Percentiles rank a stretch among this genome's conserved stretches.
Evolutionary conservation across 2,888 invertebrate species (phyloP).

Genomic region (Trypoxylon attenuatum): DNA sequence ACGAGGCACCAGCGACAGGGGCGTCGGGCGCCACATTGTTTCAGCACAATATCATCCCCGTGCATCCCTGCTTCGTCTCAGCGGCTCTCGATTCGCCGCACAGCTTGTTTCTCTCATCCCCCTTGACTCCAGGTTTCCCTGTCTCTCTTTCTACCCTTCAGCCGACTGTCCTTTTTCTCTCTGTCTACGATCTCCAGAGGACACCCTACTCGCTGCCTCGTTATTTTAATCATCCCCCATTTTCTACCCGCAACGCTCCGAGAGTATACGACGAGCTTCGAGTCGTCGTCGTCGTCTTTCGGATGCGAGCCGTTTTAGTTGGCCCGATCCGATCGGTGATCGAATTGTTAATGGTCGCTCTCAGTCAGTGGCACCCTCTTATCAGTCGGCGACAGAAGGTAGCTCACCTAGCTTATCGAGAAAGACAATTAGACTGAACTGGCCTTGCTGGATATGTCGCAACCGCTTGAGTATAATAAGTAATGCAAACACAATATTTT

Average conservation of each 20-base stretch:
- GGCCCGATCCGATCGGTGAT: conserved; percentile 59
- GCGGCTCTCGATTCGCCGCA: conserved; percentile 28
- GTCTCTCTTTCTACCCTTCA: conserved; percentile 28
- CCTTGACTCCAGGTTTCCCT: conserved; percentile 17
- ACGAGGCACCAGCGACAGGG: conserved; percentile 57
- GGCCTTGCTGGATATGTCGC: too few species aligned
- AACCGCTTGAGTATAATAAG: too few species aligned
- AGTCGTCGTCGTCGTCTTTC: conserved; percentile 16
- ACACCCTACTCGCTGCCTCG: conserved; percentile 66
- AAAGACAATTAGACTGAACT: conserved; percentile 39
- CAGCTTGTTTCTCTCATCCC: not conserved
- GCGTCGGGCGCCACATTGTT: conserved; percentile 69
- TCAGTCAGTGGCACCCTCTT: conserved; percentile 59
- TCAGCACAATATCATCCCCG: conserved; percentile 64
- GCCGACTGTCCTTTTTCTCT: conserved; percentile 22
- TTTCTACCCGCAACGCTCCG: conserved; percentile 66
- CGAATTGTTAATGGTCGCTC: conserved; percentile 63
- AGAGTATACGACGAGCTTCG: conserved; percentile 15
- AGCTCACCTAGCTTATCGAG: conserved; percentile 29
- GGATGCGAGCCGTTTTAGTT: conserved; percentile 37
- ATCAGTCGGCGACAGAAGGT: conserved; percentile 34
- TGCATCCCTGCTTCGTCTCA: conserved; percentile 30
- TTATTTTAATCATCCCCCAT: conserved; percentile 72
- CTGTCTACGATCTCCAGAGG: conserved; percentile 50
- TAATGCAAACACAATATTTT: too few species aligned